These are phyloP conservation scores for Chromis chromis DNA, from an alignment of 2,797 vertebrate species.

Conservation along the genomic window DNA sequence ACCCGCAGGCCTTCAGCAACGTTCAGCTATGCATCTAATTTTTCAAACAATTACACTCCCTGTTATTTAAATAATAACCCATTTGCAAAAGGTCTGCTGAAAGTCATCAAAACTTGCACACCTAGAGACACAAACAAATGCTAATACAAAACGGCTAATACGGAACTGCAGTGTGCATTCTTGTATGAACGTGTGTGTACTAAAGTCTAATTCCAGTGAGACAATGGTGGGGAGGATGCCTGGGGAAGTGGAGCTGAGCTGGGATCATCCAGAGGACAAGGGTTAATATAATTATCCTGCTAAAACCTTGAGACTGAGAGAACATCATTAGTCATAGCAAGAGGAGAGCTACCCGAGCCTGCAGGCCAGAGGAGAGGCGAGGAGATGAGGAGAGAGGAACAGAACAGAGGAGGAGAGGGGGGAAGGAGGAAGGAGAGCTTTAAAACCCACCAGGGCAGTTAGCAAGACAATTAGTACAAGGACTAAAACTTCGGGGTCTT, in stretches of 20 bases:
- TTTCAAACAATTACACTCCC: slow-evolving; percentile 4
- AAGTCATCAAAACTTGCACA: slow-evolving; percentile 37
- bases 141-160: slow-evolving; percentile 31
- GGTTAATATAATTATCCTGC: slow-evolving; percentile 86
- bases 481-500: slow-evolving; percentile 66
- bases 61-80: slow-evolving; percentile 14
- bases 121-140: not conserved
- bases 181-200: slow-evolving; percentile 44
- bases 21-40: slow-evolving; percentile 23
- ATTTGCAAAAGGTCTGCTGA: slow-evolving; percentile 34
- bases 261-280: slow-evolving; percentile 81
- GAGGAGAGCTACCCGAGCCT: slow-evolving; percentile 67
- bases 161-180: slow-evolving; percentile 1
- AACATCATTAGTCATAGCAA: slow-evolving; percentile 82
- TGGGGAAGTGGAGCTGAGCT: slow-evolving; percentile 69
- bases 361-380: slow-evolving; percentile 50
- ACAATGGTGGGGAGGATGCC: slow-evolving; percentile 59
- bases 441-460: slow-evolving; percentile 69
- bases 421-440: slow-evolving; percentile 47
- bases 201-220: slow-evolving; percentile 62
- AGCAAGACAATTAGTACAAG: slow-evolving; percentile 76
- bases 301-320: slow-evolving; percentile 82
- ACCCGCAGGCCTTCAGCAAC: slow-evolving; percentile 21
- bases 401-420: slow-evolving; percentile 28
- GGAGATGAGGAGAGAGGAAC: slow-evolving; percentile 37